These are phyloP conservation scores for Tetragnatha versicolor DNA, from an alignment of 1,140 invertebrate species.

Conservation along the genomic window DNA sequence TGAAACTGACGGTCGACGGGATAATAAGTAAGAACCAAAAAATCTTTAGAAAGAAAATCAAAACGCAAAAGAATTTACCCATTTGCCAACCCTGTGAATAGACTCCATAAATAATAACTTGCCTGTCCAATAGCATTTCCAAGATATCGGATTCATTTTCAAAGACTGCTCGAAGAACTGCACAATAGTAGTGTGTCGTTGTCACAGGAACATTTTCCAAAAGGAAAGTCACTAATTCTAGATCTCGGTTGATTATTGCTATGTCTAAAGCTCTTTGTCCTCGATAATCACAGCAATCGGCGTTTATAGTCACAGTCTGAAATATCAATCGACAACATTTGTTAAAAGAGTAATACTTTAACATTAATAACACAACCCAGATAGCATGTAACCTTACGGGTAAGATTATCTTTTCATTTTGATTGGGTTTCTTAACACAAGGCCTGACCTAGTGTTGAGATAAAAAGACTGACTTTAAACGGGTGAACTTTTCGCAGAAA, in stretches of 20 bases:
- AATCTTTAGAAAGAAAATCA: too few relatives aligned
- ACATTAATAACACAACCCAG: too few relatives aligned
- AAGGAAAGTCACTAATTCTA: constrained; percentile 39
- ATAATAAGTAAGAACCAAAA: too few relatives aligned
- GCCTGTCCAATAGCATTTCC: constrained; percentile 51
- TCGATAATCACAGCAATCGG: constrained; percentile 54
- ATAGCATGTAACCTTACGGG: too few relatives aligned
- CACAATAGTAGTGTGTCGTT: constrained; percentile 40
- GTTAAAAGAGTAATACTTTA: too few relatives aligned
- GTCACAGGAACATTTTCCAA: constrained; percentile 21
- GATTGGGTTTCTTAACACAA: too few relatives aligned
- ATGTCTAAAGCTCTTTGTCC: constrained; percentile 55
- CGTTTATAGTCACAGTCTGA: constrained; percentile 18
- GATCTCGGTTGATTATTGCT: constrained; percentile 47
- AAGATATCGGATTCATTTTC: constrained; percentile 49
- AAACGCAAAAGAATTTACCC: too few relatives aligned
- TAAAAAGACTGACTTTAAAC: too few relatives aligned
- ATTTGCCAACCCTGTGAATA: too few relatives aligned
- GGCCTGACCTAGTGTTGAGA: too few relatives aligned
- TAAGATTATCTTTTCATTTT: too few relatives aligned
- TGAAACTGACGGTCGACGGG: neutral
- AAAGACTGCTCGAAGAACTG: constrained; percentile 48
- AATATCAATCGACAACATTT: neutral
- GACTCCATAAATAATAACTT: constrained; percentile 17
- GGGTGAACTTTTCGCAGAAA: too few relatives aligned